Base-by-base conservation (phyloP, 2,113 vertebrate species). In the Lophochroa leadbeateri region DNA sequence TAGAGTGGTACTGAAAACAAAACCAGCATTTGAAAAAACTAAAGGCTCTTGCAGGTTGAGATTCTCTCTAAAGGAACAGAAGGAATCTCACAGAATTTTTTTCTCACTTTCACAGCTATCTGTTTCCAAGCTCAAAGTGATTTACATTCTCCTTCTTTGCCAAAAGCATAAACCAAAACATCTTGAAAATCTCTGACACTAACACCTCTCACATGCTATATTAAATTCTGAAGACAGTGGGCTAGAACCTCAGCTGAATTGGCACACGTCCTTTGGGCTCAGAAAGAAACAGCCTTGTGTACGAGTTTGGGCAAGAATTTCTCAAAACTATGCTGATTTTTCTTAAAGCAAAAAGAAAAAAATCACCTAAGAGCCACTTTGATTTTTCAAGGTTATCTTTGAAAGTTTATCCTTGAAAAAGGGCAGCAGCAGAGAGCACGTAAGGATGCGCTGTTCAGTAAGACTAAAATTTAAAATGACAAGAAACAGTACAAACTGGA, bases 81-180 rank as follows among this genome's bases (percentile, higher is more conserved):
- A 96, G 83, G 91, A 86, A 92, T 65, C 0, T 0, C 79, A 82
- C 1, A 71, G 37, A 67, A 58, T 50, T 94, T 29, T 7, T 50
- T 86, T 71, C 68, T 49, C 11, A 60, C 83, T 97, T 98, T 98
- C 97, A 98, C 96, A 96, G 96, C 63, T 97, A 97, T 97, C 97
- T 97, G 96, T 95, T 97, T 97, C 97, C 92, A 97, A 97, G 97
- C 94, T 96, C 92, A 63, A 95, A 96, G 96, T 96, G 67, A 98
- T 97, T 98, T 98, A 97, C 96, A 98, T 98, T 98, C 92, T 94
- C 95, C 95, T 96, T 52, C 80, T 58, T 81, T 97, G 96, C 96
- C 97, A 97, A 97, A 97, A 97, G 96, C 94, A 98, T 97, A 98
- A 98, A 98, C 97, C 96, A 98, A 98, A 97, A 96, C 96, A 97